Conservation (phyloP, 2,888 invertebrate species). For the Apomyelois bistriatella region DNA sequence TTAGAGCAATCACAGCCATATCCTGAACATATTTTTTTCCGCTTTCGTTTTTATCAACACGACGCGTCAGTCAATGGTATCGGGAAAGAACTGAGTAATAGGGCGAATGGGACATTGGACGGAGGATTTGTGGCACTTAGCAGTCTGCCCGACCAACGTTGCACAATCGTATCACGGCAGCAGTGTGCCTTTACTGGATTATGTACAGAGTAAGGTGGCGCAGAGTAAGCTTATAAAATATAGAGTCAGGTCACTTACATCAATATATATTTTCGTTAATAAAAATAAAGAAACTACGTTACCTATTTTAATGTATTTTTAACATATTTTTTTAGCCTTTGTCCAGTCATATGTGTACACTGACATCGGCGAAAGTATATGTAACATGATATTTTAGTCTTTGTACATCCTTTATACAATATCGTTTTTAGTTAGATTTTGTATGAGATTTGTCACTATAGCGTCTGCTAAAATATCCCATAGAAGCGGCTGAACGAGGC, state of each 20-base stretch:
- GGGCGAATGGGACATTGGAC: constrained; percentile 43
- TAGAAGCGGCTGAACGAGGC: too few relatives aligned
- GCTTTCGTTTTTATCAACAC: constrained; percentile 22
- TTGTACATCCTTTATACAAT: too few relatives aligned
- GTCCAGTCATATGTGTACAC: too few relatives aligned
- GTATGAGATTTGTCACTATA: too few relatives aligned
- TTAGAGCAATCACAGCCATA: constrained; percentile 47
- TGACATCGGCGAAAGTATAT: too few relatives aligned
- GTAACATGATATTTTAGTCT: too few relatives aligned
- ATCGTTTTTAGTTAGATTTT: too few relatives aligned
- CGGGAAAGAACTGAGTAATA: constrained; percentile 40
- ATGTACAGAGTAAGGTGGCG: constrained; percentile 34
- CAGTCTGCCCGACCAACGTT: constrained; percentile 67
- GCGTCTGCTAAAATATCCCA: too few relatives aligned
- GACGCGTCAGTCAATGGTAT: constrained; percentile 36
- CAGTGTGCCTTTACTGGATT: constrained; percentile 62
- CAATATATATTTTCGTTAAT: not conserved
- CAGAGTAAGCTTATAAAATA: not conserved
- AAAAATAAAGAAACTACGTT: too few relatives aligned
- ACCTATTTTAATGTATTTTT: too few relatives aligned
- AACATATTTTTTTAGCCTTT: too few relatives aligned
- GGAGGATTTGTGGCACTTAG: constrained; percentile 77
- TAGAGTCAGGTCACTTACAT: too few relatives aligned
- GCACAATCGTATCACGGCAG: constrained; percentile 64
- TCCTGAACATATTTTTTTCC: constrained; percentile 36